Evolutionary conservation across 2,113 vertebrate genomes (phyloP).

Genomic region (Spea multiplicata): DNA sequence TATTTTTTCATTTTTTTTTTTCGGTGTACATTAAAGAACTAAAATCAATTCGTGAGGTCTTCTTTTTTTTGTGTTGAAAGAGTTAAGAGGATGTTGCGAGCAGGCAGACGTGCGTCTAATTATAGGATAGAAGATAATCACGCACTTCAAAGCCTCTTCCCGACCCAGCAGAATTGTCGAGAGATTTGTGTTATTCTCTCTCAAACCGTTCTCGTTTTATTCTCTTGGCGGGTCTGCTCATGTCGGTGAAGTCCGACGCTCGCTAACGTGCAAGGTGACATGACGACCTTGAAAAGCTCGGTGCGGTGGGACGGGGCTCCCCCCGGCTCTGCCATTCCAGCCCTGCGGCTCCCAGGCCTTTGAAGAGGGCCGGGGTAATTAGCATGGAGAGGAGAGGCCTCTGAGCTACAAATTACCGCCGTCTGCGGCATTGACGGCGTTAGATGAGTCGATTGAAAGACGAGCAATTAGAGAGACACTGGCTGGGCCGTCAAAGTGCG

Average conservation of each 20-base stretch:
- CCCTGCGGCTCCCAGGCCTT: conserved; percentile 21
- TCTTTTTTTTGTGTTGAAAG: background rate
- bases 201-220: background rate
- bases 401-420: conserved; percentile 35
- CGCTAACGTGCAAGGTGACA: conserved; percentile 21
- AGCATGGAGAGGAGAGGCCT: conserved; percentile 23
- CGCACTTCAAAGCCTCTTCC: conserved; percentile 27
- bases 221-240: conserved; percentile 2
- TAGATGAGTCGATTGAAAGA: conserved; percentile 14
- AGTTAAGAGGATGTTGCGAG: background rate
- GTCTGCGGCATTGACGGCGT: background rate
- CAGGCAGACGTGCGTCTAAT: conserved; percentile 31
- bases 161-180: background rate
- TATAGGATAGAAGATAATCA: conserved; percentile 40
- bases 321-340: conserved; percentile 13
- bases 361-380: conserved; percentile 44
- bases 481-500: background rate
- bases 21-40: too few species aligned
- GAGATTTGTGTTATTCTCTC: conserved; percentile 12
- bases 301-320: background rate
- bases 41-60: too few species aligned
- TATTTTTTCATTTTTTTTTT: too few species aligned
- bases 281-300: conserved; percentile 9
- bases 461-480: conserved; percentile 15
- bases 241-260: background rate